Percentiles rank a stretch among this genome's conserved stretches.
phyloP scores from a whole-genome alignment of 2,797 vertebrate species.

The Liasis olivaceus region DNA sequence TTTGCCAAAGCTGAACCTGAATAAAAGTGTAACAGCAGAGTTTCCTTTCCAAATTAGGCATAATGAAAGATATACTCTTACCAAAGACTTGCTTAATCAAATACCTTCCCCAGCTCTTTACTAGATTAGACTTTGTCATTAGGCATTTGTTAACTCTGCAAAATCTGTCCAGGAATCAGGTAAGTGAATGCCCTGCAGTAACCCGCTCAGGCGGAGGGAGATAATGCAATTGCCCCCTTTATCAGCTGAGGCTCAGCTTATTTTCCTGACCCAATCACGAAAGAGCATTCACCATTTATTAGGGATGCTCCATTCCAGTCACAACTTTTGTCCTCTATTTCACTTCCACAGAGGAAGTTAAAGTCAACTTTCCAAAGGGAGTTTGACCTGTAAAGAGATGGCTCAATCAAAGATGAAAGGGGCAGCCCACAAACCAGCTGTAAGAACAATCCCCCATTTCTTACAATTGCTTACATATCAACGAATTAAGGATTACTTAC shows the following conservation, averaged over 20 bases:
- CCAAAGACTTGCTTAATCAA: neutral
- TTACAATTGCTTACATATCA: neutral
- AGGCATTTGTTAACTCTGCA: neutral
- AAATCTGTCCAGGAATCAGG: neutral
- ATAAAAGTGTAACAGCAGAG: neutral
- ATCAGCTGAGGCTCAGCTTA: slow-evolving; percentile 34
- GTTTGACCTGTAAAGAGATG: neutral
- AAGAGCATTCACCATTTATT: neutral
- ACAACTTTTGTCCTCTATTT: neutral
- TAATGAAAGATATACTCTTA: neutral
- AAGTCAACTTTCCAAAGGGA: neutral
- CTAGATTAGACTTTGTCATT: neutral
- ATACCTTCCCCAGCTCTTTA: neutral
- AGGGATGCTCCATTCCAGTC: neutral
- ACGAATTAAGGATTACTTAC: neutral
- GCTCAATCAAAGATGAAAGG: neutral
- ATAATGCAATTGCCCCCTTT: neutral
- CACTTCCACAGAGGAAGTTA: neutral
- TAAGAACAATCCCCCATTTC: neutral
- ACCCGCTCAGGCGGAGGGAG: slow-evolving; percentile 13
- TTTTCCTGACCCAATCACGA: slow-evolving; percentile 32
- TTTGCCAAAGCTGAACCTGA: neutral
- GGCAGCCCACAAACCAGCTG: neutral
- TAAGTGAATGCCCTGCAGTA: slow-evolving; percentile 33
- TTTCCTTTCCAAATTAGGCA: neutral